These are phyloP conservation scores for Cordilura impudica DNA, from an alignment of 2,888 invertebrate genomes.

Conservation along the genomic window DNA sequence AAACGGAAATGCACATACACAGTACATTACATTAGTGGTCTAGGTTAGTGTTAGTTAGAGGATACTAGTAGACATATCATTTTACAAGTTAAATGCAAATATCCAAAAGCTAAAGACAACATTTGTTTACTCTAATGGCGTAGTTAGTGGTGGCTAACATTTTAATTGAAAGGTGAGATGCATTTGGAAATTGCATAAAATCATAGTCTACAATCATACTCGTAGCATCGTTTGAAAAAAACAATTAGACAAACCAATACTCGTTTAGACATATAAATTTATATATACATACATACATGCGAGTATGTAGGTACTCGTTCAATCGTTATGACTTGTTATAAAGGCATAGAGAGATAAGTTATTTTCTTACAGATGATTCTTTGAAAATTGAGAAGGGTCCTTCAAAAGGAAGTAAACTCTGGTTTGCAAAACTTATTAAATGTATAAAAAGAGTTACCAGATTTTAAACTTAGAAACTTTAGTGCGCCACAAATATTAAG, in stretches of 20 bases:
- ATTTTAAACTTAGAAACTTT: too few relatives aligned
- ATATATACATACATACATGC: too few relatives aligned
- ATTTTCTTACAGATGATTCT: conserved; percentile 8
- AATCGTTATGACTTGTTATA: conserved; percentile 25
- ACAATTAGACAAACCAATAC: conserved; percentile 52
- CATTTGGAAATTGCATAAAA: conserved; percentile 56
- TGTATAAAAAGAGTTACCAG: not conserved
- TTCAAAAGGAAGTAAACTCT: not conserved
- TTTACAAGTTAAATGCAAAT: conserved; percentile 56
- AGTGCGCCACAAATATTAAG: too few relatives aligned
- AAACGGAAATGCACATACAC: conserved; percentile 50
- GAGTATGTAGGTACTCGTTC: too few relatives aligned
- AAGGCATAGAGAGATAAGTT: not conserved
- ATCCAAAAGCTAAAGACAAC: conserved; percentile 50
- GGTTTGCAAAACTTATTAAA: not conserved
- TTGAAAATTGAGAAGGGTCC: conserved; percentile 5
- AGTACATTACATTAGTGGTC: not conserved
- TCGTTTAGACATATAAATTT: too few relatives aligned
- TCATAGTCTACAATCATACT: conserved; percentile 20
- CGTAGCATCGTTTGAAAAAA: conserved; percentile 29
- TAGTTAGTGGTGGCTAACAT: conserved; percentile 5
- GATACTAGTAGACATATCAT: conserved; percentile 42
- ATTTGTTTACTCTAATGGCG: not conserved
- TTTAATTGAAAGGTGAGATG: conserved; percentile 64
- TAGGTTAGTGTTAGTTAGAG: conserved; percentile 9